Evolutionary conservation across 2,797 vertebrate genomes (phyloP).

Genomic region (Acanthurus lineatus): DNA sequence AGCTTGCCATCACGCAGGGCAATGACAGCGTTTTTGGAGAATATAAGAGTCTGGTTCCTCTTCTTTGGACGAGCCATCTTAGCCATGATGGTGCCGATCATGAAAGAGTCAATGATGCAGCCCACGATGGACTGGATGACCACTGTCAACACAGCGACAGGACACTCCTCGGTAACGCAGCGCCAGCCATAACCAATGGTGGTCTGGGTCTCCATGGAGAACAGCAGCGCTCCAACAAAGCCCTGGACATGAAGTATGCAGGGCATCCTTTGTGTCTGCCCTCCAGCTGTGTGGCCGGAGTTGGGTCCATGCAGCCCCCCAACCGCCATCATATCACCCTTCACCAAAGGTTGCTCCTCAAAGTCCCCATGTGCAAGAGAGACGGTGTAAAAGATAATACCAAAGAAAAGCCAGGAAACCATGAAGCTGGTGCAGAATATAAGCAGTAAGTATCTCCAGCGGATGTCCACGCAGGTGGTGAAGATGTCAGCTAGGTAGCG

Average conservation of each 20-base stretch:
- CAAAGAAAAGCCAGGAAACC: conserved; percentile 95
- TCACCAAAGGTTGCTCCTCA: conserved; percentile 65
- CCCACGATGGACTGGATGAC: conserved; percentile 95
- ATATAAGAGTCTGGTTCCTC: conserved; percentile 94
- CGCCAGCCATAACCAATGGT: conserved; percentile 98
- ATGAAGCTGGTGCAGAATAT: conserved; percentile 93
- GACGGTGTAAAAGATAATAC: conserved; percentile 93
- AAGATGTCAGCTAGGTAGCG: conserved; percentile 97
- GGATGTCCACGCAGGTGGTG: conserved; percentile 97
- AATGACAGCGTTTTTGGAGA: conserved; percentile 94
- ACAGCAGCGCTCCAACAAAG: conserved; percentile 94
- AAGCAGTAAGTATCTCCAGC: conserved; percentile 96
- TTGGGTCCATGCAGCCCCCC: conserved; percentile 34
- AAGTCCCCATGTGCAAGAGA: conserved; percentile 95
- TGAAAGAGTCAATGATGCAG: conserved; percentile 98
- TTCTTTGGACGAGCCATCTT: conserved; percentile 98
- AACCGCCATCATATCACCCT: conserved; percentile 23
- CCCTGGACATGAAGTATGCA: conserved; percentile 95
- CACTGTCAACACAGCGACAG: conserved; percentile 91
- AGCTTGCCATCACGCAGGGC: conserved; percentile 93
- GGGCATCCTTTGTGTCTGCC: conserved; percentile 83
- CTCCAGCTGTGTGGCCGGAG: conserved; percentile 48
- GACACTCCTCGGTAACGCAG: conserved; percentile 96
- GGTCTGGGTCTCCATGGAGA: conserved; percentile 98
- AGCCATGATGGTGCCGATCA: conserved; percentile 98